These are phyloP conservation scores for Vulpes lagopus DNA, from an alignment of 2,113 vertebrate species.

Conservation along the genomic window DNA sequence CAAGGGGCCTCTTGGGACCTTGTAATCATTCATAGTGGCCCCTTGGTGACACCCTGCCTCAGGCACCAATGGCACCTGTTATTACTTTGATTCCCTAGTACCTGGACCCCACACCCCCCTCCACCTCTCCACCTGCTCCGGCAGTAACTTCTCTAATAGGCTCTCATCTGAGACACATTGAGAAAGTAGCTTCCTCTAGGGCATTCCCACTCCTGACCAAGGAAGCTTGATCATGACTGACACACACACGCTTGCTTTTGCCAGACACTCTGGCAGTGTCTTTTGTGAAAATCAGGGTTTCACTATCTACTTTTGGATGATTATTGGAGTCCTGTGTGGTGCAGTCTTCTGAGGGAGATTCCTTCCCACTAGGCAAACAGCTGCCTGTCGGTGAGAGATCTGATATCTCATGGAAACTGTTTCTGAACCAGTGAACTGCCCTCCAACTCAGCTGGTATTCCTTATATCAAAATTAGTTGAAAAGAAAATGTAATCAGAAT, in stretches of 20 bases:
- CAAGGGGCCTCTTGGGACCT: background rate
- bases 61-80: background rate
- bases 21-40: background rate
- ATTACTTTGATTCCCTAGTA: background rate
- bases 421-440: background rate
- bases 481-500: background rate
- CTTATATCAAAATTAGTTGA: background rate
- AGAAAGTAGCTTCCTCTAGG: slow-evolving; percentile 39
- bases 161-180: background rate
- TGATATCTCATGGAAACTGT: background rate
- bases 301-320: background rate
- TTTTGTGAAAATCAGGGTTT: background rate
- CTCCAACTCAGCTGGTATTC: background rate
- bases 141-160: background rate
- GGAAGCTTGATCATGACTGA: background rate
- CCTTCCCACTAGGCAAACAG: background rate
- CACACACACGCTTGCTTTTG: background rate
- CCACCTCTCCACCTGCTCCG: background rate
- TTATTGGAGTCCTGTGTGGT: background rate
- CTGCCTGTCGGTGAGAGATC: background rate
- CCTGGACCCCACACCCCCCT: background rate
- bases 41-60: slow-evolving; percentile 27
- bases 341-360: background rate
- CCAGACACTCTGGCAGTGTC: background rate
- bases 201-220: background rate